Conservation (phyloP, 2,888 invertebrate species). For the Cryptosula pallasiana region DNA sequence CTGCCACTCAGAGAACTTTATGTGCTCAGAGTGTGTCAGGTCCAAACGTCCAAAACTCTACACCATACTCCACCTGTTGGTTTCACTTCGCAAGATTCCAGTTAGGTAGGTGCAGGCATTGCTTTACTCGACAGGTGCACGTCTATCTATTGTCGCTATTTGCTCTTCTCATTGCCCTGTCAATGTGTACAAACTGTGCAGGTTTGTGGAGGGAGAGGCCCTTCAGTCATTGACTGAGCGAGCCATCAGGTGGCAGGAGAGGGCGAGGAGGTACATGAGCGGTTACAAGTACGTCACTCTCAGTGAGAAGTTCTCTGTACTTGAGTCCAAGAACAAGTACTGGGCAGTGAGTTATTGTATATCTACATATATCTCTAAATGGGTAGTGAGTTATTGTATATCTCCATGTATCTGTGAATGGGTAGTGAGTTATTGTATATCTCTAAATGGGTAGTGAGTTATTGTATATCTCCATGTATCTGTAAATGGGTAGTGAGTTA, state of each 20-base stretch:
- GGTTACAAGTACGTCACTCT: background rate
- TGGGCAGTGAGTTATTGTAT: background rate
- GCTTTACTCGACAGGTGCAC: background rate
- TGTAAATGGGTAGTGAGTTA: too few relatives aligned
- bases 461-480: too few relatives aligned
- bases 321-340: background rate
- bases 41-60: slow-evolving; percentile 80
- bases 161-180: too few relatives aligned
- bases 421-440: too few relatives aligned
- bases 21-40: slow-evolving; percentile 63
- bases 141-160: too few relatives aligned
- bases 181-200: background rate
- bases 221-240: slow-evolving; percentile 86
- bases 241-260: slow-evolving; percentile 85
- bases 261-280: slow-evolving; percentile 33
- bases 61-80: slow-evolving; percentile 70
- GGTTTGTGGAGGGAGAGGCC: slow-evolving; percentile 87
- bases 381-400: background rate
- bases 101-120: too few relatives aligned
- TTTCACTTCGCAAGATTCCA: slow-evolving; percentile 67
- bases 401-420: too few relatives aligned
- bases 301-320: background rate
- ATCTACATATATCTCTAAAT: background rate
- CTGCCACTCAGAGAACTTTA: background rate
- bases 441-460: too few relatives aligned